Base-by-base conservation (phyloP, 2,113 vertebrate species). In the Kryptolebias marmoratus region DNA sequence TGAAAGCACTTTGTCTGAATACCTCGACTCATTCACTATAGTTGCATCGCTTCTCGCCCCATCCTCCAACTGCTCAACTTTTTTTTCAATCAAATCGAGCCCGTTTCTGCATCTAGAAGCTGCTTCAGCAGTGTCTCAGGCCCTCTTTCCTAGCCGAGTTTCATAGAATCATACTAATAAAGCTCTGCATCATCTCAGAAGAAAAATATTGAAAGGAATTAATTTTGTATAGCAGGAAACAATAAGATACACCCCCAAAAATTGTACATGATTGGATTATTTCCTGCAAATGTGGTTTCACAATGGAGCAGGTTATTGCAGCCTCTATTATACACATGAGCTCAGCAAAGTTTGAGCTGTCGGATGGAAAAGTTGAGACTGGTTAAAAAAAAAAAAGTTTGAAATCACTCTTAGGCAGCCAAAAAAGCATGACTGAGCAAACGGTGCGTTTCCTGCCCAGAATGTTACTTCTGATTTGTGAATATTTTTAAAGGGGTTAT, bases 1-100 rank as follows among this genome's bases (percentile, higher is more conserved):
- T 95, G 92, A 83, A 90, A 93, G 80, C 81, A 72, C 77, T 96
- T 92, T 82, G 86, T 95, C 94, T 95, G 89, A 60, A 78, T 80
- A 55, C 70, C 48, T 31, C 30, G 27, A 75, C 66, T 75, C 47
- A 30, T 44, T 42, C 39, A 10, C 39, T 8, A 42, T 10, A 42
- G 39, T 9, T 68, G 62, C 54, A 54, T 79, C 67, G 53, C 58
- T 77, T 87, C 50, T 65, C 54, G 15, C 68, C 56, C 27, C 57
- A 64, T 74, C 47, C 32, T 75, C 77, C 71, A 36, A 68, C 68
- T 65, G 54, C 50, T 55, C 69, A 72, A 45, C 54, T 75, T 66
- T 64, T 65, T 68, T 71, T 61, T 64, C 60, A 66, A 68, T 72
- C 59, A 36, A 73, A 61, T 22, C 3, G 2, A 67, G 75, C 68